Evolutionary conservation across 2,113 vertebrate genomes (phyloP), one percentile per base, ranked within the genome.

Genomic region (Gymnorhina tibicen): DNA sequence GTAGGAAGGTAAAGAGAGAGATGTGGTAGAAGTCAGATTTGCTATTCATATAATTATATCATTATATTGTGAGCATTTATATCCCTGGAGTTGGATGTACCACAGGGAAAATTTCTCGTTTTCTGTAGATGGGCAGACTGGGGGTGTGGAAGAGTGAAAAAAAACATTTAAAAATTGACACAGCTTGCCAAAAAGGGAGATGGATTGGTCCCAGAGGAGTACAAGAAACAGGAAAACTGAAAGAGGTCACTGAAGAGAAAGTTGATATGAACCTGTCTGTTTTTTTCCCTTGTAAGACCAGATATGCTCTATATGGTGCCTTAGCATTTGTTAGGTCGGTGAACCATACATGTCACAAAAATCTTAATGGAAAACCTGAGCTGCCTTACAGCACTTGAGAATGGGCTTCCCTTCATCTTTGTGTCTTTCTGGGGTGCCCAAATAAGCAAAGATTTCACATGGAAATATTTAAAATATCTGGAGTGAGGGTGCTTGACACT

Each of bases 131-230:
- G 56, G 44, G 62, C 66, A 76, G 55, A 60, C 44, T 72, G n/a
- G 69, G 50, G 60, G 33, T 59, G 73, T 91, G 82, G 53, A 91
- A 85, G 83, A 95, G 32, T 50, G 84, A 80, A 84, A 60, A 70
- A 87, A 91, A 73, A 27, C 37, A 19, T 82, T 86, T 85, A 72
- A 91, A 89, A 95, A 84, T 81, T 73, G 88, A 84, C 63, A 74
- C 27, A 73, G 24, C 39, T 81, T 89, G 77, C 60, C 53, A 84
- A 56, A 72, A 87, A 85, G 32, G 64, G 79, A 50, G 78, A 84
- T 88, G 64, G 60, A 80, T 92, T 83, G 56, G 67, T 75, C 74
- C 92, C 69, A 92, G 90, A 85, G 78, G 58, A 91, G 66, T 9
- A 9, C 33, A 37, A 64, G 46, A 70, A 90, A 52, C 19, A 87